These are phyloP conservation scores for Phoxinus phoxinus DNA, from an alignment of 2,113 vertebrate species.

Conservation along the genomic window DNA sequence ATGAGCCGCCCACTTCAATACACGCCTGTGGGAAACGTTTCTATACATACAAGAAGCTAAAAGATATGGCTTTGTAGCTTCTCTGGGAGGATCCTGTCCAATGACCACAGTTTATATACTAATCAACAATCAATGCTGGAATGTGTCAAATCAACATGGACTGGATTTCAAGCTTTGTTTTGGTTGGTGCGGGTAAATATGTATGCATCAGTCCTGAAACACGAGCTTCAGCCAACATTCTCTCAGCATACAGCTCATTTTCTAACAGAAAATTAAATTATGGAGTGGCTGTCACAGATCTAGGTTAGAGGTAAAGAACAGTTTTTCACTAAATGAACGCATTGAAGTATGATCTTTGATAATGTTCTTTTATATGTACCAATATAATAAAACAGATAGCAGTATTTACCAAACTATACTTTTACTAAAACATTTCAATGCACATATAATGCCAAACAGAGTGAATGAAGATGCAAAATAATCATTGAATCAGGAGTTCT, in stretches of 20 bases:
- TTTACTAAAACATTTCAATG: not conserved
- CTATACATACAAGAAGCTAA: not conserved
- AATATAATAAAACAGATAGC: not conserved
- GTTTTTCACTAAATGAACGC: not conserved
- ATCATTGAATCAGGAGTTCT: not conserved
- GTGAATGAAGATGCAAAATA: not conserved
- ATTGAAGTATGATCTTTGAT: not conserved
- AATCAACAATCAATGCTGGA: constrained; percentile 1
- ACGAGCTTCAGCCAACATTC: not conserved
- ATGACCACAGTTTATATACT: not conserved
- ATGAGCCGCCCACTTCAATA: not conserved
- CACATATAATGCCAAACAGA: not conserved
- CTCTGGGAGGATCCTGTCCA: not conserved
- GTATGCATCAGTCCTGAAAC: not conserved
- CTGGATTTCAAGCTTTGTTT: not conserved
- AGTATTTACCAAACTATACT: not conserved
- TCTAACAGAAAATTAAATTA: not conserved
- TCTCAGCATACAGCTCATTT: not conserved
- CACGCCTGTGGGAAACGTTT: not conserved
- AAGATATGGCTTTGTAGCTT: not conserved
- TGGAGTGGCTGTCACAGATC: not conserved
- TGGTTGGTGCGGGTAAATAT: not conserved
- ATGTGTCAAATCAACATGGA: not conserved
- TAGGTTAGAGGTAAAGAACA: not conserved
- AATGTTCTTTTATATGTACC: not conserved